These are phyloP conservation scores for Bimastos eiseni DNA, from an alignment of 2,888 invertebrate genomes.

Conservation along the genomic window DNA sequence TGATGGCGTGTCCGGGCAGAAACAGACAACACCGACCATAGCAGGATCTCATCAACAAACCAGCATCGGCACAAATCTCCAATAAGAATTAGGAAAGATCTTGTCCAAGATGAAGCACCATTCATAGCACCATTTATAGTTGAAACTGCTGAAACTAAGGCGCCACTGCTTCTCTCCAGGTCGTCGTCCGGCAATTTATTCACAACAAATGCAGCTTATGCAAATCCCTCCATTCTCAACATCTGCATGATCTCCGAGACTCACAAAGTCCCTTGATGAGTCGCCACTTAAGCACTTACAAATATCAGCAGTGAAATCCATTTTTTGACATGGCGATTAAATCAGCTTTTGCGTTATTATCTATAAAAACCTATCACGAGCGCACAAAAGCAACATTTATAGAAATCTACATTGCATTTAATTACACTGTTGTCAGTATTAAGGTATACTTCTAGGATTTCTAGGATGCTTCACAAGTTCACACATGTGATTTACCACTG, in stretches of 20 bases:
- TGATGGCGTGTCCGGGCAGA: background rate
- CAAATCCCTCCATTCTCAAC: background rate
- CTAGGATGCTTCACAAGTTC: no score
- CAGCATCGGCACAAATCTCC: background rate
- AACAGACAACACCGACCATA: background rate
- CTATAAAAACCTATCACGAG: background rate
- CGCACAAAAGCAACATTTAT: background rate
- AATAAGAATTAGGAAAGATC: constrained; percentile 5
- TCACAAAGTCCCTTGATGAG: constrained; percentile 2
- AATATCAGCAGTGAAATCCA: background rate
- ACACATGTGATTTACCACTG: no score
- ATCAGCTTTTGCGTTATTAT: background rate
- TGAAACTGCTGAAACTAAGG: background rate
- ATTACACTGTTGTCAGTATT: no score
- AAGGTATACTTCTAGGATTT: no score
- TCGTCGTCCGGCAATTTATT: background rate
- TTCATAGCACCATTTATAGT: background rate
- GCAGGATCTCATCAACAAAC: background rate
- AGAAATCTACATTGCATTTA: background rate
- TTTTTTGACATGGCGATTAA: background rate
- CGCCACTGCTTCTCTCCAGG: no score
- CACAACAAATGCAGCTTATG: background rate
- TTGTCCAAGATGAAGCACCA: background rate
- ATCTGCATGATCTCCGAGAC: background rate
- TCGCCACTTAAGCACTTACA: background rate